Percentiles rank a stretch among this genome's conserved stretches.
Conservation (phyloP, 92 coral and sea anemone genomes). For the Porites evermanni region DNA sequence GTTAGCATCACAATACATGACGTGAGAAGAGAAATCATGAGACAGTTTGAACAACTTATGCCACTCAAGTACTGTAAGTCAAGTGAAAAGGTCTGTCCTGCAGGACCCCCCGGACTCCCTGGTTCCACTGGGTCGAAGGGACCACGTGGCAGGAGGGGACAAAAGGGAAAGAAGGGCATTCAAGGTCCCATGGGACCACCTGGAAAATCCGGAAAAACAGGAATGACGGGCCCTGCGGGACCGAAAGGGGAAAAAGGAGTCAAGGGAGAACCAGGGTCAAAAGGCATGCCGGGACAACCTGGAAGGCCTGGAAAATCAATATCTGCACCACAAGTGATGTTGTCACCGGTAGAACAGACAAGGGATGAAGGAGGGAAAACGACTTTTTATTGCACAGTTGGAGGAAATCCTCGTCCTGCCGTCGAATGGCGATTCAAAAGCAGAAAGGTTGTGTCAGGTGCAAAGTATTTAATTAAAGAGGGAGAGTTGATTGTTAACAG, state of each 20-base stretch:
- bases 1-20: too few relatives aligned
- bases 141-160: slow-evolving; percentile 13
- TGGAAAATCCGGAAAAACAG: background rate
- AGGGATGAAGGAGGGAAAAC: background rate
- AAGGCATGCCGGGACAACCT: background rate
- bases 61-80: too few relatives aligned
- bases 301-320: background rate
- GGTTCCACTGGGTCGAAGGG: background rate
- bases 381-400: too few relatives aligned
- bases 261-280: background rate
- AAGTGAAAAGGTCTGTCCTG: too few relatives aligned
- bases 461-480: too few relatives aligned
- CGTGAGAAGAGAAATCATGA: too few relatives aligned
- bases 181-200: slow-evolving; percentile 1
- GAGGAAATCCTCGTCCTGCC: too few relatives aligned
- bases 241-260: background rate
- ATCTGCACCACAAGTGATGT: background rate
- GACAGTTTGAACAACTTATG: too few relatives aligned
- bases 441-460: too few relatives aligned
- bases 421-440: too few relatives aligned
- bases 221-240: background rate
- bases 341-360: background rate
- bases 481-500: too few relatives aligned
- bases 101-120: slow-evolving; percentile 21
- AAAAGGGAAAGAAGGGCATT: background rate